Conservation (phyloP, 2,113 vertebrate genomes). For the Aegypius monachus region DNA sequence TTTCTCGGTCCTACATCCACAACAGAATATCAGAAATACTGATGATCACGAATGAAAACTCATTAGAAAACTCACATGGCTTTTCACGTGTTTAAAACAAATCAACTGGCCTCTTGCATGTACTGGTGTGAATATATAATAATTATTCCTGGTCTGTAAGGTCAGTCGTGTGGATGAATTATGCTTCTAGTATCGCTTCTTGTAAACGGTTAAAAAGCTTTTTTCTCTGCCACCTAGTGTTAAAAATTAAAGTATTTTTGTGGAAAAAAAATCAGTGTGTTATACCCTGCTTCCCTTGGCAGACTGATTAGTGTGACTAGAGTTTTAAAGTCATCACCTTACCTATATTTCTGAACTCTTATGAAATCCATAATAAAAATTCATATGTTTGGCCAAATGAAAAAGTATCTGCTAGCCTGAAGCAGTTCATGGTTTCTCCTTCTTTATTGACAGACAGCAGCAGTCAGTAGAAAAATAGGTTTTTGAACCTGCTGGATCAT, state of each 20-base stretch:
- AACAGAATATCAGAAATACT: not conserved
- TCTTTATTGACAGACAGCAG: constrained; percentile 67
- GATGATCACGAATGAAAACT: not conserved
- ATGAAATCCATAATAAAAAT: not conserved
- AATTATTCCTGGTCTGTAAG: not conserved
- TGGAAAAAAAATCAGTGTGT: not conserved
- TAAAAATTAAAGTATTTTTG: not conserved
- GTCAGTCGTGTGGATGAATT: not conserved
- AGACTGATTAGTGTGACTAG: not conserved
- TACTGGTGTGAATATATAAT: not conserved
- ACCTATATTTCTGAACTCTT: constrained; percentile 21
- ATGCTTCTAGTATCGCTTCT: not conserved
- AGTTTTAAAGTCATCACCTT: not conserved
- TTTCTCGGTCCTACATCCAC: not conserved
- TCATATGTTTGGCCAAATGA: not conserved
- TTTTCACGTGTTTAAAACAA: not conserved
- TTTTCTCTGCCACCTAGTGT: not conserved
- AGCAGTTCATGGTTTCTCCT: not conserved
- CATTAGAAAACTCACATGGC: not conserved
- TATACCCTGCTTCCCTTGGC: not conserved
- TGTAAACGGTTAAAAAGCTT: not conserved
- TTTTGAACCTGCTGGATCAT: constrained; percentile 73
- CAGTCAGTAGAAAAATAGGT: constrained; percentile 59
- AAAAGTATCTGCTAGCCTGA: not conserved
- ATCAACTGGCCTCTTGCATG: not conserved